These are phyloP conservation scores for Xanthia icteritia DNA, from an alignment of 2,888 invertebrate species.

Conservation along the genomic window DNA sequence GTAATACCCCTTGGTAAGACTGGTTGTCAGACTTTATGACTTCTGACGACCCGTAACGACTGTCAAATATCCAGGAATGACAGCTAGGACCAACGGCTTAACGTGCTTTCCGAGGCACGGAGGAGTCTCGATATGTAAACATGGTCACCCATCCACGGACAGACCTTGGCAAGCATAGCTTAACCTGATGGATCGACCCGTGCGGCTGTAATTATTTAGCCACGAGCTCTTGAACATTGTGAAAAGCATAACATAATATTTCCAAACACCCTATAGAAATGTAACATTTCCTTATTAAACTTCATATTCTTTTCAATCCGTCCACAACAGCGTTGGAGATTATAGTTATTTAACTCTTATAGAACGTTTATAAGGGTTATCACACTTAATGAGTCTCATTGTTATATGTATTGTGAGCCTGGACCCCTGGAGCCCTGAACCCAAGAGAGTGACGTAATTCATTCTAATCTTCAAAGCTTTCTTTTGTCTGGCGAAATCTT, in stretches of 20 bases:
- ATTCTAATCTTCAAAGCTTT: constrained; percentile 62
- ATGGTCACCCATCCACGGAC: no score
- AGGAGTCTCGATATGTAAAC: no score
- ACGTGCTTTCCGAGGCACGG: no score
- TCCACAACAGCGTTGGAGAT: constrained; percentile 19
- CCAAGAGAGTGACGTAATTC: constrained; percentile 59
- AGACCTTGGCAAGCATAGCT: no score
- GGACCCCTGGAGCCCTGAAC: constrained; percentile 24
- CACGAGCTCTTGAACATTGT: background rate
- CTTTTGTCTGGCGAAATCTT: constrained; percentile 51
- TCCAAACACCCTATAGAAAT: background rate
- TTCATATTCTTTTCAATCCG: constrained; percentile 14
- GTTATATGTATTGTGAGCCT: constrained; percentile 64
- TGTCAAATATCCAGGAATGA: no score
- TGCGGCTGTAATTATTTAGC: no score
- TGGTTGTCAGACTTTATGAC: no score
- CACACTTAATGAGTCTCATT: constrained; percentile 62
- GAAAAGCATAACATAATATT: background rate
- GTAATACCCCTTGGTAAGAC: no score
- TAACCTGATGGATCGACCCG: no score
- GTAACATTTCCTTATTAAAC: background rate
- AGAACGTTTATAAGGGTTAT: constrained; percentile 50
- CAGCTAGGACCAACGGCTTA: no score
- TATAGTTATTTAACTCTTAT: constrained; percentile 47
- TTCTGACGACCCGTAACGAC: no score